Evolutionary conservation across 2,113 vertebrate species (phyloP).

Genomic region (Syngnathus typhle): DNA sequence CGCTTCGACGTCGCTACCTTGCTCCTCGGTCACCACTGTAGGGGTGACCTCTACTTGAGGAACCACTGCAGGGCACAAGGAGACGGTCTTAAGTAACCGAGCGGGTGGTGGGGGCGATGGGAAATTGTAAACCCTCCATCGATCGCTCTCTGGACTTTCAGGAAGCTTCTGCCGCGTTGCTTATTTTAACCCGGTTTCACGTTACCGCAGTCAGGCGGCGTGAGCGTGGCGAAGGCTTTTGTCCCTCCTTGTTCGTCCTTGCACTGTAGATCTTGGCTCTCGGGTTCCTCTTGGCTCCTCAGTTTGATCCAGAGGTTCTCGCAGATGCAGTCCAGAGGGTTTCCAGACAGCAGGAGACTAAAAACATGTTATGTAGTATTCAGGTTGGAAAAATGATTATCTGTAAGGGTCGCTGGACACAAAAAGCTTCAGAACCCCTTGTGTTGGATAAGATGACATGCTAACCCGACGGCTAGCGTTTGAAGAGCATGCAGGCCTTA

Average conservation of each 20-base stretch:
- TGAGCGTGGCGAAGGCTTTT: slow-evolving; percentile 73
- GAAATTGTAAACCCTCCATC: slow-evolving; percentile 7
- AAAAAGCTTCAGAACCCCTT: not conserved
- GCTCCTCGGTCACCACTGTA: slow-evolving; percentile 76
- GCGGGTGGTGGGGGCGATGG: not conserved
- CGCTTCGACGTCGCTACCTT: slow-evolving; percentile 78
- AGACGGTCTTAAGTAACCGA: slow-evolving; percentile 8
- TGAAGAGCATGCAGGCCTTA: slow-evolving; percentile 72
- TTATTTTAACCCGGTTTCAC: slow-evolving; percentile 23
- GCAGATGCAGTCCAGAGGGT: slow-evolving; percentile 90
- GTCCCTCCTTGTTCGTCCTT: slow-evolving; percentile 75
- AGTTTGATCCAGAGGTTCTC: slow-evolving; percentile 94
- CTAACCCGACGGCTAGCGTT: not conserved
- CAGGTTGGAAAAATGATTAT: not conserved
- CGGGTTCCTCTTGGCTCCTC: slow-evolving; percentile 75
- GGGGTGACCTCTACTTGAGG: slow-evolving; percentile 80
- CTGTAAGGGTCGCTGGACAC: not conserved
- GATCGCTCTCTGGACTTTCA: slow-evolving; percentile 14
- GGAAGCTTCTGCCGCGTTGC: slow-evolving; percentile 5
- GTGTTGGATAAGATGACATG: not conserved
- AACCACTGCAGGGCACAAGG: slow-evolving; percentile 65
- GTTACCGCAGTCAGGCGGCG: slow-evolving; percentile 88
- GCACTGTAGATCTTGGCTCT: slow-evolving; percentile 81
- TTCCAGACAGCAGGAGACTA: slow-evolving; percentile 83
- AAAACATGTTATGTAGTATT: not conserved